Conservation (phyloP, 2,888 invertebrate genomes). For the Ophioninae sp. region DNA sequence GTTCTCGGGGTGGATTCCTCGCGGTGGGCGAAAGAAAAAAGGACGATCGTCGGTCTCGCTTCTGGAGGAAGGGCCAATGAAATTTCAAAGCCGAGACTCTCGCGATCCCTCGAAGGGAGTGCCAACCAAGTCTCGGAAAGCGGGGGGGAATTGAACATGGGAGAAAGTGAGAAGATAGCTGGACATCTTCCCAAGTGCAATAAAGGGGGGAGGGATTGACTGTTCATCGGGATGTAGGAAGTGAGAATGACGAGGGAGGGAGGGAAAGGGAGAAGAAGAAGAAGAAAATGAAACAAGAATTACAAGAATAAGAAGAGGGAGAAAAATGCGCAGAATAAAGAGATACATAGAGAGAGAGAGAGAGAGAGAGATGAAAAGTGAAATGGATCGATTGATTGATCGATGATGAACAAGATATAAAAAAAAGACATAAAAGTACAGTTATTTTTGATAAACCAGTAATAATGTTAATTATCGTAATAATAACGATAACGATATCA, state of each 20-base stretch:
- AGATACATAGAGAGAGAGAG: conserved; percentile 3
- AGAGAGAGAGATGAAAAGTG: not conserved
- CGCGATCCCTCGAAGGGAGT: conserved; percentile 17
- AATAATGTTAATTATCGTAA: too few relatives aligned
- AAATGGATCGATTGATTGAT: too few relatives aligned
- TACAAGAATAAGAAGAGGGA: not conserved
- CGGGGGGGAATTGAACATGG: conserved; percentile 5
- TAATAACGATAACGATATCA: too few relatives aligned
- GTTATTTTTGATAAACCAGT: too few relatives aligned
- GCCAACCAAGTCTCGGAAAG: not conserved
- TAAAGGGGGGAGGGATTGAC: conserved; percentile 17
- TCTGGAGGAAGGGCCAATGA: conserved; percentile 43
- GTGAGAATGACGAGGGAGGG: not conserved
- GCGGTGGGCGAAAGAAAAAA: conserved; percentile 38
- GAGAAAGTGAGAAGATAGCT: conserved; percentile 27
- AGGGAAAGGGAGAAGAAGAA: not conserved
- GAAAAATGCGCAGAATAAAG: conserved; percentile 15
- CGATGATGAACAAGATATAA: too few relatives aligned
- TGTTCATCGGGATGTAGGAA: conserved; percentile 7
- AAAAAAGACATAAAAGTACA: too few relatives aligned
- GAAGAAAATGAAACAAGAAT: not conserved
- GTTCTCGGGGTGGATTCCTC: conserved; percentile 19
- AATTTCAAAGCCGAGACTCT: not conserved
- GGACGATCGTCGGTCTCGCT: conserved; percentile 1
- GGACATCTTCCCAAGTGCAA: conserved; percentile 4